These are phyloP conservation scores for Hirtodrosophila histrioides DNA, from an alignment of 2,888 invertebrate genomes.

Conservation along the genomic window DNA sequence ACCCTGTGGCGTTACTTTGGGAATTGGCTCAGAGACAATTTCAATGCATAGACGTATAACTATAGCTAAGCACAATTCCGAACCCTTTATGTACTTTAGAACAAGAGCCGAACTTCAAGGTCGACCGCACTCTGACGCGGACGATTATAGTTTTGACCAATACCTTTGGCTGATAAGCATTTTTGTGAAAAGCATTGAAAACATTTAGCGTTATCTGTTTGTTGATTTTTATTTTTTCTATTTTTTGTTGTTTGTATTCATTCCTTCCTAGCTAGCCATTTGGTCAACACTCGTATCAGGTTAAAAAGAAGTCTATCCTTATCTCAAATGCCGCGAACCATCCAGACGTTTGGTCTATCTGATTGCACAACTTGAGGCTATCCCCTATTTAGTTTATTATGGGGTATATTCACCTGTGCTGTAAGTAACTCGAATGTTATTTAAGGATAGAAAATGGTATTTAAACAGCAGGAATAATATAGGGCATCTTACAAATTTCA, in stretches of 20 bases:
- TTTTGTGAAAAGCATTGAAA: constrained; percentile 33
- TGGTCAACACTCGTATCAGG: constrained; percentile 37
- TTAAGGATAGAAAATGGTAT: no score
- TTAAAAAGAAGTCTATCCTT: constrained; percentile 27
- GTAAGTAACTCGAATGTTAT: no score
- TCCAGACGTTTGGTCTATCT: constrained; percentile 37
- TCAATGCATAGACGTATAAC: not conserved
- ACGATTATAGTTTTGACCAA: constrained; percentile 22
- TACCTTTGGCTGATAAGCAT: constrained; percentile 27
- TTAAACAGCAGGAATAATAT: no score
- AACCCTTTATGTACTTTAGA: constrained; percentile 4
- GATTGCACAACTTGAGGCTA: constrained; percentile 13
- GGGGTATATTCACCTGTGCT: constrained; percentile 11
- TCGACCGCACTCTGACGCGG: constrained; percentile 18
- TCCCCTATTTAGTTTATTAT: constrained; percentile 6
- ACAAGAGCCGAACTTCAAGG: constrained; percentile 28
- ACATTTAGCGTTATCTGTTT: constrained; percentile 41
- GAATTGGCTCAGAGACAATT: not conserved
- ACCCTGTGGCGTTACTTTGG: constrained; percentile 34
- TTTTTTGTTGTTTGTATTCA: constrained; percentile 8
- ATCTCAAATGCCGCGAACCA: constrained; percentile 22
- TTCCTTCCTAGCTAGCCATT: constrained; percentile 15
- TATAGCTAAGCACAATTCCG: no score
- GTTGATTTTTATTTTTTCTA: constrained; percentile 11
- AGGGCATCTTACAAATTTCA: no score